A percentile compares a stretch with the other conserved stretches of the same genome.
phyloP scores from a whole-genome alignment of 2,113 vertebrate genomes.

The Isichthys henryi region DNA sequence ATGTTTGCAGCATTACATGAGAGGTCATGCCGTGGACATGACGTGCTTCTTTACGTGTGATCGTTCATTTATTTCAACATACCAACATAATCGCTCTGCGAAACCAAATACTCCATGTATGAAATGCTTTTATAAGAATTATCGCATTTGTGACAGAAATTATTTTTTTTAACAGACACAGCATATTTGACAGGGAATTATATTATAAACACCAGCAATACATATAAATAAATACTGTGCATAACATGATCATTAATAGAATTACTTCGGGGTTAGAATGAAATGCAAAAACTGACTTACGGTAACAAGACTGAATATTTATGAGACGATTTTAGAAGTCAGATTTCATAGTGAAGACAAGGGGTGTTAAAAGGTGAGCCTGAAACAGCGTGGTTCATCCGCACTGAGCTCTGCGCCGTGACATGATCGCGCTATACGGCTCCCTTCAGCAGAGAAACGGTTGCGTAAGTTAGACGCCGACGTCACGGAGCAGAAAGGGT shows the following conservation, averaged over 20 bases:
- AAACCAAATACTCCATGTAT: background rate
- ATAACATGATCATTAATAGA: background rate
- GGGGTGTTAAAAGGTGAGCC: background rate
- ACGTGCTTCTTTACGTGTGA: background rate
- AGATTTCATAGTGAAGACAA: slow-evolving; percentile 12
- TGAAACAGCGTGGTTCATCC: background rate
- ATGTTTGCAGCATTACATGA: background rate
- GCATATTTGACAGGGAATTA: background rate
- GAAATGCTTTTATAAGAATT: background rate
- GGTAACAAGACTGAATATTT: slow-evolving; percentile 3
- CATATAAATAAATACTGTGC: background rate
- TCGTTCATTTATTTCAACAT: background rate
- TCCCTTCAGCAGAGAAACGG: background rate
- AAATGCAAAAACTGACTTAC: slow-evolving; percentile 6
- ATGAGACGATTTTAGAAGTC: slow-evolving; percentile 14
- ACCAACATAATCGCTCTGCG: background rate
- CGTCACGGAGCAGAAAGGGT: slow-evolving; percentile 2
- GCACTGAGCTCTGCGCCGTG: background rate
- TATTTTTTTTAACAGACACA: background rate
- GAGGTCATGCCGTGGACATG: background rate
- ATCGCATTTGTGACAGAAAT: background rate
- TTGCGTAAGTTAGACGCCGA: slow-evolving; percentile 3
- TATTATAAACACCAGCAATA: background rate
- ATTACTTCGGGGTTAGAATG: slow-evolving; percentile 10
- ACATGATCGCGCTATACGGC: background rate